phyloP scores from a whole-genome alignment of 2,888 invertebrate species.

The Athripsodes cinereus region DNA sequence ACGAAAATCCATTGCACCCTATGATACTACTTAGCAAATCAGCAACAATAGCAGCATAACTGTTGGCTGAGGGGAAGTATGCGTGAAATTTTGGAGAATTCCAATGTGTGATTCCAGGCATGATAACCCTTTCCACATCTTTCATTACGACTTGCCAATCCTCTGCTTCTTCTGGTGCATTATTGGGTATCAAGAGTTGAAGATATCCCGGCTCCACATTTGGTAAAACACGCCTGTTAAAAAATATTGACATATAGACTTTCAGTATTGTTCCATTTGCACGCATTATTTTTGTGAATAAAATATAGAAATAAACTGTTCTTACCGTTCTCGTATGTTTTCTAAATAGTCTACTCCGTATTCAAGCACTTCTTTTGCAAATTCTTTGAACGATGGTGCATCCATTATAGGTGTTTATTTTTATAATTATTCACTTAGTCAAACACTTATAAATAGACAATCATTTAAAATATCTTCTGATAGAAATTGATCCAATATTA shows the following conservation, averaged over 20 bases:
- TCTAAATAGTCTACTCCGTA: slow-evolving; percentile 91
- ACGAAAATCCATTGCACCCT: slow-evolving; percentile 92
- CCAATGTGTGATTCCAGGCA: slow-evolving; percentile 99
- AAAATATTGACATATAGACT: no score
- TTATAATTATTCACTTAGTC: no score
- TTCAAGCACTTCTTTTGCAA: slow-evolving; percentile 90
- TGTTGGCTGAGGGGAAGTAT: slow-evolving; percentile 90
- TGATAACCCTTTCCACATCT: slow-evolving; percentile 90
- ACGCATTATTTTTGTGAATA: no score
- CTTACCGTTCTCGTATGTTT: slow-evolving; percentile 86
- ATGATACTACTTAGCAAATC: slow-evolving; percentile 94
- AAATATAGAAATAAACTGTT: no score
- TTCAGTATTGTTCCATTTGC: no score
- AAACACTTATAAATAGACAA: no score
- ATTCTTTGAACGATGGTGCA: slow-evolving; percentile 73
- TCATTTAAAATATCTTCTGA: no score
- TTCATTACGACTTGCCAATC: slow-evolving; percentile 87
- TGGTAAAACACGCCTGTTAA: slow-evolving; percentile 74
- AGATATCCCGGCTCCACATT: slow-evolving; percentile 92
- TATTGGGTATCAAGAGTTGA: slow-evolving; percentile 74
- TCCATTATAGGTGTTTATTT: no score
- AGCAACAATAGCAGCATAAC: slow-evolving; percentile 89
- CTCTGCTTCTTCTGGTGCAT: slow-evolving; percentile 80
- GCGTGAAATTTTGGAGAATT: slow-evolving; percentile 94
- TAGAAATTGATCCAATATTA: no score